Evolutionary conservation across 2,113 vertebrate species (phyloP), one percentile per base, ranked within the genome.

Genomic region (Petromus typicus): DNA sequence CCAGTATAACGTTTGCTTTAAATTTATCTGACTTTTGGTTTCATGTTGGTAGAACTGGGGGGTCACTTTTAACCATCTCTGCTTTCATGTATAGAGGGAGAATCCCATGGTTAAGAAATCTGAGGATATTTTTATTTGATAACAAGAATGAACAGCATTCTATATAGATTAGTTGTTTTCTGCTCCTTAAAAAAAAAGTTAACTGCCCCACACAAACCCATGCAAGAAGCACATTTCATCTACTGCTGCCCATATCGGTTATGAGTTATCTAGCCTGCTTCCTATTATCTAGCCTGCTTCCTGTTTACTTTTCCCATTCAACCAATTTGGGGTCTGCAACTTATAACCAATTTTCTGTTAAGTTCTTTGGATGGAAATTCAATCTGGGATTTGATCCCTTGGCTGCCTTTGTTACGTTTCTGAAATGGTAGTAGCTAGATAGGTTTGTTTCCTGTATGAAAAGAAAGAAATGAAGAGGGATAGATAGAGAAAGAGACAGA

Each of bases 1-100:
- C 43, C 59, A 23, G 3, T 37, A 32, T 37, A 32, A 40, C 34
- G n/a, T 18, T 81, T 51, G 66, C 59, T 80, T 89, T 89, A 76
- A 69, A 84, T 66, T 95, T 78, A 92, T 90, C 90, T 82, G 67
- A 69, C 27, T 83, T n/a, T 94, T 78, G 78, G 37, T 45, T 87
- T 90, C 67, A 32, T 81, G 45, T 45, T 56, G 40, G 48, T 37
- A 93, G 88, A 92, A 85, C 48, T 22, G 27, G 27, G 13, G 13
- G 5, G 17, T 90, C n/a, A 34, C 9, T 54, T 91, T 82, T 63
- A 43, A 14, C 43, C 22, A 32, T 57, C n/a, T 92, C 87, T 81
- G 30, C n/a, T 30, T 22, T 48, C 20, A 5, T 81, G 17, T 37
- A 2, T 85, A 51, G 76, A 89, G 64, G 18, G 90, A 2, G 61